Percentiles rank a stretch among this genome's conserved stretches.
Conservation (phyloP, 2,113 vertebrate species). For the Onychostoma macrolepis region DNA sequence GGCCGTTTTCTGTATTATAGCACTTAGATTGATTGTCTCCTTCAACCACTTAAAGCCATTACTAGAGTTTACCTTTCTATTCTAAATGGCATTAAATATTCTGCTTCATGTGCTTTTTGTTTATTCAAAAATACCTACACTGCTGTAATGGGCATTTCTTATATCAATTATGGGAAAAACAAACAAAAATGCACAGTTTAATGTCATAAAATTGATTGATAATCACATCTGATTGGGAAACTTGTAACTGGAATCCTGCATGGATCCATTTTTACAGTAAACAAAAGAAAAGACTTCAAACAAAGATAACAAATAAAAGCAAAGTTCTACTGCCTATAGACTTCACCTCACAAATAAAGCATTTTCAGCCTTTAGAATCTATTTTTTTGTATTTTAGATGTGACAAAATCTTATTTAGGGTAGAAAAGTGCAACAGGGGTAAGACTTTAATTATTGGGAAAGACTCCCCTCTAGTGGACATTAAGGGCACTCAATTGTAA, state of each 20-base stretch:
- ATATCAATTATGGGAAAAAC: not conserved
- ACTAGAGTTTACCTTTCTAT: not conserved
- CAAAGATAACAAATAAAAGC: not conserved
- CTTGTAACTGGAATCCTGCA: not conserved
- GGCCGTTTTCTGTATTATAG: not conserved
- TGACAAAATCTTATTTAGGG: not conserved
- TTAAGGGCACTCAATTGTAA: not conserved
- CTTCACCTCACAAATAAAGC: not conserved
- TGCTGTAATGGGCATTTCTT: not conserved
- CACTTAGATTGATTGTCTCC: not conserved
- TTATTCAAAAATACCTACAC: not conserved
- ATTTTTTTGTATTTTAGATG: not conserved
- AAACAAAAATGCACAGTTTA: not conserved
- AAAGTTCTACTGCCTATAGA: not conserved
- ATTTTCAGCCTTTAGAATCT: not conserved
- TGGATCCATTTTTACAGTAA: not conserved
- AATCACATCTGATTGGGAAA: not conserved
- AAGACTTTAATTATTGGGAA: not conserved
- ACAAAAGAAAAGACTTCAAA: not conserved
- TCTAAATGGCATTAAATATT: constrained; percentile 1
- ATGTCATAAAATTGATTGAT: not conserved
- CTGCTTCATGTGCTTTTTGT: constrained; percentile 8
- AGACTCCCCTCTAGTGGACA: not conserved
- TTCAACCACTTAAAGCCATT: not conserved
- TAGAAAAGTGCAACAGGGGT: not conserved